Evolutionary conservation across 1,140 invertebrate species (phyloP).

Genomic region (Heliconius hermathena): DNA sequence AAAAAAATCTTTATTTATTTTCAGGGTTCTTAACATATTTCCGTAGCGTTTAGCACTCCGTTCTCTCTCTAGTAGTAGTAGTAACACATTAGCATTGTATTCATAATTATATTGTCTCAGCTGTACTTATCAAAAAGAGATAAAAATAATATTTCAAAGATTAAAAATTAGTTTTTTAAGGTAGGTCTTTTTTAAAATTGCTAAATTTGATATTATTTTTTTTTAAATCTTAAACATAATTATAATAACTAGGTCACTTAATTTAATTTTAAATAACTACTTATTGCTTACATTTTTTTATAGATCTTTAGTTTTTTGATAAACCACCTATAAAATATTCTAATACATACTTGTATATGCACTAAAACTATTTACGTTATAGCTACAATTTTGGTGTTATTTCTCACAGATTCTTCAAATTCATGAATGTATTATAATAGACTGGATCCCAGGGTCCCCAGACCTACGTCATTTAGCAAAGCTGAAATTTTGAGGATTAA

Average conservation of each 20-base stretch:
- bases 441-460: too few species aligned
- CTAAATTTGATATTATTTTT: neutral
- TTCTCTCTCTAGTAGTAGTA: too few species aligned
- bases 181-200: too few species aligned
- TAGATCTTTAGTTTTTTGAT: neutral
- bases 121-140: too few species aligned
- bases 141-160: too few species aligned
- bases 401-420: conserved; percentile 31
- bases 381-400: conserved; percentile 38
- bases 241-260: neutral
- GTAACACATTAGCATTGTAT: too few species aligned
- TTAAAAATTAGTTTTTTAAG: neutral
- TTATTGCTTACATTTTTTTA: neutral
- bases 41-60: too few species aligned
- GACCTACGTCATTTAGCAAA: too few species aligned
- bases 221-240: neutral
- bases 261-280: neutral
- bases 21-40: too few species aligned
- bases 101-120: too few species aligned
- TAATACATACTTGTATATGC: neutral
- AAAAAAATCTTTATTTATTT: too few species aligned
- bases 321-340: neutral
- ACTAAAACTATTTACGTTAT: neutral
- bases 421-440: neutral
- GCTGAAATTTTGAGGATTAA: too few species aligned